Conservation (phyloP, 2,888 invertebrate species). For the Caenorhabditis angaria region DNA sequence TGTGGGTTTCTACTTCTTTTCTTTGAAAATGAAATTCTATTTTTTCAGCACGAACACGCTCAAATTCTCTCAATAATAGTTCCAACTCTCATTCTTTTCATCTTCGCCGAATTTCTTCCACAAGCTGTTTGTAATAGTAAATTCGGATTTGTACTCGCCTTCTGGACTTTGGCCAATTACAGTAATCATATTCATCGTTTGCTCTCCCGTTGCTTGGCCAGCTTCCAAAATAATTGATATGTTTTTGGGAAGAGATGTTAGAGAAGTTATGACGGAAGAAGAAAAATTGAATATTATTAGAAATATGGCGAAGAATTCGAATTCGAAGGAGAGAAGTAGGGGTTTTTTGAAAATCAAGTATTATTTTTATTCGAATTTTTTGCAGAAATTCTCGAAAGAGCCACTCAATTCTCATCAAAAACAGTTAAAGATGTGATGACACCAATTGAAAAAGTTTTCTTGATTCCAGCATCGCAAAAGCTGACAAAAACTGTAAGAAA, state of each 20-base stretch:
- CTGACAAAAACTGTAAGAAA: slow-evolving; percentile 23
- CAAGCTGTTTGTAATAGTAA: slow-evolving; percentile 37
- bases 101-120: slow-evolving; percentile 35
- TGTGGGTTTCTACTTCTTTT: not conserved
- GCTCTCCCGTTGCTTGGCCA: slow-evolving; percentile 29
- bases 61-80: slow-evolving; percentile 19
- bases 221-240: slow-evolving; percentile 16
- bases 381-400: slow-evolving; percentile 37
- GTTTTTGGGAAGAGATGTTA: slow-evolving; percentile 27
- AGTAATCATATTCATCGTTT: slow-evolving; percentile 23
- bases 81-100: slow-evolving; percentile 19
- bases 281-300: slow-evolving; percentile 36
- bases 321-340: slow-evolving; percentile 25
- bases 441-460: slow-evolving; percentile 38
- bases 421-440: slow-evolving; percentile 37
- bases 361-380: not conserved
- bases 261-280: slow-evolving; percentile 40
- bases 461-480: slow-evolving; percentile 15
- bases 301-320: slow-evolving; percentile 34
- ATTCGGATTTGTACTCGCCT: slow-evolving; percentile 33
- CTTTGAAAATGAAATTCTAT: not conserved
- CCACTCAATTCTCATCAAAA: slow-evolving; percentile 32
- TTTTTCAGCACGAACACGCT: slow-evolving; percentile 3
- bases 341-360: not conserved
- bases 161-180: slow-evolving; percentile 30